These are phyloP conservation scores for Gopherus evgoodei DNA, from an alignment of 2,113 vertebrate genomes.

Conservation along the genomic window DNA sequence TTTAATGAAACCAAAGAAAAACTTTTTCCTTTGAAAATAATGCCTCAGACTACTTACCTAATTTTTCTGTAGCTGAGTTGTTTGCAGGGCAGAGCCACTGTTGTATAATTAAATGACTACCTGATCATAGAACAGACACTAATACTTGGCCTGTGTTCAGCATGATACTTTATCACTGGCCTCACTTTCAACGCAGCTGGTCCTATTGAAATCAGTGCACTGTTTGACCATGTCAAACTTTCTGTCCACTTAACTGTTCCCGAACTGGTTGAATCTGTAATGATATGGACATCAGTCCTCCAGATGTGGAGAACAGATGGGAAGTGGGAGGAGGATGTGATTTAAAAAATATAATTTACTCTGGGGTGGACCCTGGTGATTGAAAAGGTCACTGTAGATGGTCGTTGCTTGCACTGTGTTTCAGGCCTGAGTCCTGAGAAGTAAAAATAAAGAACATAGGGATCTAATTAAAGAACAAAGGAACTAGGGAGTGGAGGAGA, in stretches of 20 bases:
- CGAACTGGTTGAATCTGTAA: not conserved
- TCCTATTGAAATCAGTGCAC: not conserved
- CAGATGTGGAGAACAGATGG: not conserved
- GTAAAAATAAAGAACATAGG: conserved; percentile 53
- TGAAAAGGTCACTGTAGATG: conserved; percentile 17
- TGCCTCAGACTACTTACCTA: not conserved
- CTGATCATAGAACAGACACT: not conserved
- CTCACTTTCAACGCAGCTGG: not conserved
- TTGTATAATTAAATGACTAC: not conserved
- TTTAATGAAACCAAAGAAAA: not conserved
- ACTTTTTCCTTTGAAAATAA: not conserved
- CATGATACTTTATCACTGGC: not conserved
- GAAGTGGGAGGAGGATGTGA: not conserved
- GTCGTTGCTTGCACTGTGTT: conserved; percentile 1
- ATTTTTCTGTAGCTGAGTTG: not conserved
- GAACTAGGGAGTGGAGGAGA: not conserved
- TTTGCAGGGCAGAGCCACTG: not conserved
- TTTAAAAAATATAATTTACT: not conserved
- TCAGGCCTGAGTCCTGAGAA: conserved; percentile 47
- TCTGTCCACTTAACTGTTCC: not conserved
- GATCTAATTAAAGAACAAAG: conserved; percentile 69
- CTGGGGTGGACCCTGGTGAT: not conserved
- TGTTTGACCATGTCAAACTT: not conserved
- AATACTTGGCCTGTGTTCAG: not conserved
- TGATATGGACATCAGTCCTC: not conserved